Evolutionary conservation across 2,888 invertebrate genomes (phyloP).

Genomic region (Lasioglossum zephyrum): DNA sequence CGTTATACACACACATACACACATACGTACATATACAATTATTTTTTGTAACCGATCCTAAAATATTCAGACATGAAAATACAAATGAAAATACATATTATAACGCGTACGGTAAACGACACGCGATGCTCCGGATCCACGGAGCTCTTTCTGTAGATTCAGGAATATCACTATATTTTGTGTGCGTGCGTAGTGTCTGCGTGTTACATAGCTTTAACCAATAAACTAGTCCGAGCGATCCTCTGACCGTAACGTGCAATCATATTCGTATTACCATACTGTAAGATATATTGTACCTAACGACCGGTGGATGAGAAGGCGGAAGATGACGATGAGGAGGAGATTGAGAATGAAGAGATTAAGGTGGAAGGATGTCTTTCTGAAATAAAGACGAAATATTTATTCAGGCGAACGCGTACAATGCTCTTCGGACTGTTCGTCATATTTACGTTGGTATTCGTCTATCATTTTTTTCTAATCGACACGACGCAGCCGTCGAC

Average conservation of each 20-base stretch:
- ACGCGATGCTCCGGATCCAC: constrained; percentile 42
- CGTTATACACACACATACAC: background rate
- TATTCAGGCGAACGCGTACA: constrained; percentile 76
- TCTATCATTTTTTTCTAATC: background rate
- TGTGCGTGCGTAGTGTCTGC: constrained; percentile 68
- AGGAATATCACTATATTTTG: constrained; percentile 68
- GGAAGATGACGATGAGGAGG: background rate
- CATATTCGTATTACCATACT: constrained; percentile 77
- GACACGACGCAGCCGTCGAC: background rate
- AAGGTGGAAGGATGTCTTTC: constrained; percentile 67
- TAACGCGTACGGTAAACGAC: constrained; percentile 35
- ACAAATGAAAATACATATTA: constrained; percentile 7
- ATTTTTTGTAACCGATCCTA: constrained; percentile 71
- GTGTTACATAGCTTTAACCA: constrained; percentile 67
- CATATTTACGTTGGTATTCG: background rate
- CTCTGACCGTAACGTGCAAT: constrained; percentile 80
- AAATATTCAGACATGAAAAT: constrained; percentile 22
- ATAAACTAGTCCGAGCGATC: constrained; percentile 69
- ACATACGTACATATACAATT: constrained; percentile 53
- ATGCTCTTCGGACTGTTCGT: background rate
- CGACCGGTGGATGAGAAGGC: constrained; percentile 63
- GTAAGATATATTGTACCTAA: constrained; percentile 82
- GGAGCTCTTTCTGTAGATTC: constrained; percentile 55
- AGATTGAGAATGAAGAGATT: background rate
- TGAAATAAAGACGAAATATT: constrained; percentile 82